Base-by-base conservation (phyloP, 2,888 invertebrate genomes). In the Rhogogaster chlorosoma region DNA sequence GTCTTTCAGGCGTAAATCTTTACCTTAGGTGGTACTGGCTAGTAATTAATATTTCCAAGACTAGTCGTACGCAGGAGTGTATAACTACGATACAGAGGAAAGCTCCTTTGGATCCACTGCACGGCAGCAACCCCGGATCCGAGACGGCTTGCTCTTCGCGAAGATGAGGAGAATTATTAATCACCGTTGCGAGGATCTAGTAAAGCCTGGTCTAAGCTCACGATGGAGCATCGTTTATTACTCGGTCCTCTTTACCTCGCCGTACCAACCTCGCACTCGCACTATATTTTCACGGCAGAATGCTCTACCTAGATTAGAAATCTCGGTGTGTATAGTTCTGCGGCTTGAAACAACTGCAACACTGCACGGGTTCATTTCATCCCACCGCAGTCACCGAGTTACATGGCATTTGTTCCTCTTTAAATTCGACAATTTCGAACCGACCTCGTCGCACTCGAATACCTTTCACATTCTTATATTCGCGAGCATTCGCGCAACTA, bases 191-290 rank as follows among this genome's bases (percentile, higher is more conserved):
- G 18, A 88, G 91, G 92, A 93, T 93, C 91, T 92, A 92, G 92
- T 92, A 92, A 92, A 92, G 92, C 91, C 91, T 90, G 88, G 90
- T 61, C 90, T 90, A 90, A 91, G 91, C 91, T 90, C 85, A 85
- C 90, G 87, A 89, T 89, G 89, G 90, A 90, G 89, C 90, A 91
- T 90, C 91, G 90, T 91, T 92, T 90, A 91, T 91, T 91, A 91
- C 90, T 88, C 86, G 87, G 45, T 80, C 61, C 80, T 80, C 77
- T 53, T 77, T 77, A 53, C 77, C 29, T 53, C 26, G 49, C 53
- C 77, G n/a, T 32, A 53, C 53, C 73, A 26, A 26, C 12, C 42
- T 42, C 12, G 42, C 26, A 73, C 73, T 73, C 36, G n/a, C 38
- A 15, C 29, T 32, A 67, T 67, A 67, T 67, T 67, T 67, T 15